Base-by-base conservation (phyloP, 1,140 invertebrate genomes). In the Hormaphis cornu region DNA sequence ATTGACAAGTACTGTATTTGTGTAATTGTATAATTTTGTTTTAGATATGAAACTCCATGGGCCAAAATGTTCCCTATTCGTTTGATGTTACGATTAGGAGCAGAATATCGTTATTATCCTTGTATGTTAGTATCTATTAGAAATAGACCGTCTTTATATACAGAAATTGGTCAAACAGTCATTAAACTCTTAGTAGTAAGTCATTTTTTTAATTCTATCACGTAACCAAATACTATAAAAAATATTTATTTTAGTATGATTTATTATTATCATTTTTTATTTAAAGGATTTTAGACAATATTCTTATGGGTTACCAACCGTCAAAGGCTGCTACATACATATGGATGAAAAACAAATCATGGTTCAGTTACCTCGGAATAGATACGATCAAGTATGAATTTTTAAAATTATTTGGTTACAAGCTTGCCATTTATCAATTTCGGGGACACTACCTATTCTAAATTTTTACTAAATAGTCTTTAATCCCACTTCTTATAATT, bases 91-190 rank as follows among this genome's bases (percentile, higher is more conserved):
- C 82, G 91, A 59, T 78, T 95, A 24, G 92, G 91, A 7, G 89
- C 90, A 2, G 89, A 93, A 78, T 91, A 88, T 80, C 83, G 89
- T 72, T 93, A 91, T 76, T 95, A 94, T 80, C 92, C 92, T 2
- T 90, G 88, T 76, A 89, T 91, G 0, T 77, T 94, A 28, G 85
- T 93, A 26, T 91, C 90, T n/a, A 84, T 89, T 22, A 81, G 89
- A 20, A 83, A 87, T 75, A 77, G 92, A 16, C 88, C 90, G 70
- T 86, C 91, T 1, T 87, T 93, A 2, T 95, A 89, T 77, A 89
- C 84, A 52, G 90, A 95, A 80, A 90, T 94, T 69, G 91, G 91
- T 12, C 90, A 93, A 74, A 94, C 91, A 9, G 91, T 95, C 53
- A 92, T 94, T 80, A 93, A 91, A 80, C 82, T 94, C 40, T 78